phyloP scores from a whole-genome alignment of 2,113 vertebrate species.

The Archilochus colubris region DNA sequence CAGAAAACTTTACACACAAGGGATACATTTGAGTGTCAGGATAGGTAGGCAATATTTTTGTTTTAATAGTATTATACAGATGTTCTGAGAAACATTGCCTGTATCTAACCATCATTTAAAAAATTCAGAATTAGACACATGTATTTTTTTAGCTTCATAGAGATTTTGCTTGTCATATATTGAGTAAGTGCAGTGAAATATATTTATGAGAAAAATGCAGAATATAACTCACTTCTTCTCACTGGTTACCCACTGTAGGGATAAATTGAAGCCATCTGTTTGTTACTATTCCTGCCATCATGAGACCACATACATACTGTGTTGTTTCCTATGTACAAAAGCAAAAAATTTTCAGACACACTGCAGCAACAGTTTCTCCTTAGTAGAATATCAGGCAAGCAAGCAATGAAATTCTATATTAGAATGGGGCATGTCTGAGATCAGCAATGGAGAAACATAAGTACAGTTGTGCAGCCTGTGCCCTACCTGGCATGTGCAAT shows the following conservation, averaged over 20 bases:
- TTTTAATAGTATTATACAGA: slow-evolving; percentile 1
- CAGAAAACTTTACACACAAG: background rate
- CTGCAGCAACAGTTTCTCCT: background rate
- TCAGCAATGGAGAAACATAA: background rate
- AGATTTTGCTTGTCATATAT: background rate
- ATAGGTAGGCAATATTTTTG: background rate
- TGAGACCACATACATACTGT: background rate
- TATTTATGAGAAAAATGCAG: background rate
- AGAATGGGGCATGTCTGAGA: slow-evolving; percentile 14
- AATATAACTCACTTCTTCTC: slow-evolving; percentile 17
- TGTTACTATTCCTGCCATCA: background rate
- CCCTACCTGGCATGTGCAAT: slow-evolving; percentile 11
- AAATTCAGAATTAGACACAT: background rate
- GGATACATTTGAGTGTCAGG: background rate
- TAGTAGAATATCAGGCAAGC: background rate
- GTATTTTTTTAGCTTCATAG: background rate
- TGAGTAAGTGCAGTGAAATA: background rate
- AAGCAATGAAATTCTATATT: background rate
- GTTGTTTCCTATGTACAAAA: background rate
- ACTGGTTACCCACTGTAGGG: background rate
- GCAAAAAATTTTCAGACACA: slow-evolving; percentile 13
- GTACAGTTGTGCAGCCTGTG: background rate
- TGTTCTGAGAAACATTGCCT: background rate
- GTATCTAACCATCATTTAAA: background rate
- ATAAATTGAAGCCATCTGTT: slow-evolving; percentile 25